Percentiles rank a stretch among this genome's conserved stretches.
Conservation (phyloP, 1,140 invertebrate species). For the Venturia canescens region DNA sequence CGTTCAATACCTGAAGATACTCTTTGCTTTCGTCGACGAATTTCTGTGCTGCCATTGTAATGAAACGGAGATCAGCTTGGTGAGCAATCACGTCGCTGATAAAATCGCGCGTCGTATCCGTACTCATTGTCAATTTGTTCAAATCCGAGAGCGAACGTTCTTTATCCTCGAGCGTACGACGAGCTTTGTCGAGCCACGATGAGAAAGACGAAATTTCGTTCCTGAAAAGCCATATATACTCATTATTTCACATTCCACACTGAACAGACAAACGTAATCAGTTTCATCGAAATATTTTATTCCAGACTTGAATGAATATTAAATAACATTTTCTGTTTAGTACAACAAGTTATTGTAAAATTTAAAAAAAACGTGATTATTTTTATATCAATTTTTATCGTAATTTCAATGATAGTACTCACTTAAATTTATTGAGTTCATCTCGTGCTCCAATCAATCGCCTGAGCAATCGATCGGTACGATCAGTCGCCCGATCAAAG, state of each 20-base stretch:
- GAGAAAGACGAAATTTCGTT: constrained; percentile 89
- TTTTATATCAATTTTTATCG: background rate
- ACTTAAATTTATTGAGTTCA: constrained; percentile 92
- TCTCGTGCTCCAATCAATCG: constrained; percentile 88
- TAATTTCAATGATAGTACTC: constrained; percentile 57
- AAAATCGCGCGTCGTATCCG: constrained; percentile 89
- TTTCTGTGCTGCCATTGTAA: constrained; percentile 96
- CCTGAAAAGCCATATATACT: constrained; percentile 67
- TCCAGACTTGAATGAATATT: constrained; percentile 21
- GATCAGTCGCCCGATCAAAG: constrained; percentile 88
- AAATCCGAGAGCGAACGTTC: constrained; percentile 90
- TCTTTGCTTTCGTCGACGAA: constrained; percentile 96
- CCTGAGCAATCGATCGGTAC: constrained; percentile 86
- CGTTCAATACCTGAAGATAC: constrained; percentile 88
- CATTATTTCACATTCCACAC: background rate
- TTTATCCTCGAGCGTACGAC: constrained; percentile 89
- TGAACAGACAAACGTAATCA: background rate
- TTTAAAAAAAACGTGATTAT: background rate
- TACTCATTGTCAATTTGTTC: constrained; percentile 83
- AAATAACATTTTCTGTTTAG: constrained; percentile 31
- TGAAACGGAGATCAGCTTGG: constrained; percentile 95
- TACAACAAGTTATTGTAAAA: too few species aligned
- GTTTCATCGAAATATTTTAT: background rate
- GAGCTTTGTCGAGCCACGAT: constrained; percentile 89
- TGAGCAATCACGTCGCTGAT: constrained; percentile 96